Percentiles rank a stretch among this genome's conserved stretches.
Conservation (phyloP, 2,797 vertebrate species). For the Falco biarmicus region DNA sequence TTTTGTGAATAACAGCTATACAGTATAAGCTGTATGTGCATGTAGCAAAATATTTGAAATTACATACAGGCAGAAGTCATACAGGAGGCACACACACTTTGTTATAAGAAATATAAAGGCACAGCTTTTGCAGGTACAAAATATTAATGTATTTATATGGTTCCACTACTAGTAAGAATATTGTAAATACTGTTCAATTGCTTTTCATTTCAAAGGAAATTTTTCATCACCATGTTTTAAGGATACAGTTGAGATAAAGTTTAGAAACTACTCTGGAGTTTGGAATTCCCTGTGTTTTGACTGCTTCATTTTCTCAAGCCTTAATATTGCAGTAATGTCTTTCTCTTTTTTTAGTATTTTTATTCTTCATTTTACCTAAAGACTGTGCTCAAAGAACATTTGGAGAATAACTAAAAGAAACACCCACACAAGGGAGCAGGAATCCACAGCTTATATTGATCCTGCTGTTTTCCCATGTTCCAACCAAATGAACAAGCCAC, state of each 20-base stretch:
- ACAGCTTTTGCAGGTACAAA: background rate
- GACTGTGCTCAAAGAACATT: background rate
- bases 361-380: background rate
- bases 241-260: background rate
- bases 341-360: background rate
- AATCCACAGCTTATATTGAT: conserved; percentile 50
- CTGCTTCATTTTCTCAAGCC: background rate
- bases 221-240: background rate
- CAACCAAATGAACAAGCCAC: conserved; percentile 69
- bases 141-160: background rate
- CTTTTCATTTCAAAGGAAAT: background rate
- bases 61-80: background rate
- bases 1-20: background rate
- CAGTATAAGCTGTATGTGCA: background rate
- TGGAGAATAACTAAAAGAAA: conserved; percentile 57
- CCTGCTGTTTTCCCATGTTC: conserved; percentile 54
- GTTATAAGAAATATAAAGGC: background rate
- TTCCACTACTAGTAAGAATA: background rate
- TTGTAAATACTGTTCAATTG: background rate
- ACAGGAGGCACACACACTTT: background rate
- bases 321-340: background rate
- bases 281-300: background rate
- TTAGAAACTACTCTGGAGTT: background rate
- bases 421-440: conserved; percentile 32
- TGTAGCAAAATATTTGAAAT: background rate